Percentiles rank a stretch among this genome's conserved stretches.
Evolutionary conservation across 2,888 invertebrate genomes (phyloP).

Genomic region (Schrankia costaestrigalis): DNA sequence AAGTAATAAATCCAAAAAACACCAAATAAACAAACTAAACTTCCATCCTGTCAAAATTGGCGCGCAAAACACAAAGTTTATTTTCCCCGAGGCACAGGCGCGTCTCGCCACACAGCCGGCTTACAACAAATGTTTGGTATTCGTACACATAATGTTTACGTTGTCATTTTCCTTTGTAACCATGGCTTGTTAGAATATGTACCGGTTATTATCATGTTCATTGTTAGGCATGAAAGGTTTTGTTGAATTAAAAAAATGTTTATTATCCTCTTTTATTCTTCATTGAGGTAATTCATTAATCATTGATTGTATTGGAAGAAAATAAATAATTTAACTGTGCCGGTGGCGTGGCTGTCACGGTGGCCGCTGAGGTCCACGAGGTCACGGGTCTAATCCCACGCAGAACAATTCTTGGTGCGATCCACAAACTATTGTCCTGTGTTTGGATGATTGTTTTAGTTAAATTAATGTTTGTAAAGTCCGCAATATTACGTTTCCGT

Average conservation of each 20-base stretch:
- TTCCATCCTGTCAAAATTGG: slow-evolving; percentile 35
- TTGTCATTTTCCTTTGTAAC: slow-evolving; percentile 27
- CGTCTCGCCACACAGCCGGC: slow-evolving; percentile 43
- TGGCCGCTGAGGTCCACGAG: too few relatives aligned
- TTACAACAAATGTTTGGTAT: slow-evolving; percentile 49
- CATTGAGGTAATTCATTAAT: too few relatives aligned
- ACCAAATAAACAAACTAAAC: slow-evolving; percentile 28
- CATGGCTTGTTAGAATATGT: slow-evolving; percentile 30
- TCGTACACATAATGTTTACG: slow-evolving; percentile 32
- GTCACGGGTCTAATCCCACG: too few relatives aligned
- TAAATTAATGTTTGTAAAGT: too few relatives aligned
- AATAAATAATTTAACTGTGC: too few relatives aligned
- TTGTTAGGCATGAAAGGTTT: slow-evolving; percentile 13
- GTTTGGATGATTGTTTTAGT: too few relatives aligned
- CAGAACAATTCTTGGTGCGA: too few relatives aligned
- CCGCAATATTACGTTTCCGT: too few relatives aligned
- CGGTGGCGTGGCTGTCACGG: too few relatives aligned
- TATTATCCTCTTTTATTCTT: too few relatives aligned
- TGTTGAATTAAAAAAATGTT: slow-evolving; percentile 10
- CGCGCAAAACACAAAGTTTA: slow-evolving; percentile 40
- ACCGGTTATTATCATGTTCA: slow-evolving; percentile 21
- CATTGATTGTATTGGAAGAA: too few relatives aligned
- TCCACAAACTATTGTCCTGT: too few relatives aligned
- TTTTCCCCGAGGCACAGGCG: slow-evolving; percentile 41
- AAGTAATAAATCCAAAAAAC: slow-evolving; percentile 14